phyloP scores from a whole-genome alignment of 2,888 invertebrate genomes.

The Plemyria rubiginata region DNA sequence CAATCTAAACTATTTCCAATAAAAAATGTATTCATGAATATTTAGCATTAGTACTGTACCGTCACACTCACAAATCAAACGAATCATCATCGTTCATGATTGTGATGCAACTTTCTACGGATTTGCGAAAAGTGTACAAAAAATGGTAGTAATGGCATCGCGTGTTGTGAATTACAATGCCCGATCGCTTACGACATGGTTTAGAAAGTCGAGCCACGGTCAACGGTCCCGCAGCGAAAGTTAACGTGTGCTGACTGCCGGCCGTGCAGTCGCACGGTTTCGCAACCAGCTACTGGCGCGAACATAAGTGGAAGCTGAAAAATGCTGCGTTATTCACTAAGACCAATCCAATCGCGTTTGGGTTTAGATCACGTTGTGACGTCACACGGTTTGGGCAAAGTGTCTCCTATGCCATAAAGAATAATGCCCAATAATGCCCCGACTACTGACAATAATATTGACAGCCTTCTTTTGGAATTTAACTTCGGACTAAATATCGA shows the following conservation, averaged over 20 bases:
- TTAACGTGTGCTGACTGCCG: constrained; percentile 64
- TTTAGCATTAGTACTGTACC: no score
- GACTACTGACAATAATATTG: no score
- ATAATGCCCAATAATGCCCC: no score
- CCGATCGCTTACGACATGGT: constrained; percentile 76
- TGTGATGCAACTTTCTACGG: constrained; percentile 65
- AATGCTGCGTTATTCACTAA: no score
- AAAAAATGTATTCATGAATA: no score
- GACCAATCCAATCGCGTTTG: no score
- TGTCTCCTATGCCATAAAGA: no score
- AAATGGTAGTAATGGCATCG: constrained; percentile 72
- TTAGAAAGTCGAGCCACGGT: constrained; percentile 83
- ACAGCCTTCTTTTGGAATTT: constrained; percentile 5
- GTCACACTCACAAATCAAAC: constrained; percentile 10
- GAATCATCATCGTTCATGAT: not conserved
- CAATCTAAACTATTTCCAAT: no score
- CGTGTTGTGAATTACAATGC: constrained; percentile 81
- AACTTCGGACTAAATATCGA: not conserved
- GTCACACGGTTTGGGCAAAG: no score
- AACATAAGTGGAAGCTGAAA: constrained; percentile 34
- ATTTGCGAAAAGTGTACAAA: constrained; percentile 67
- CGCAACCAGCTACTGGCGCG: constrained; percentile 52
- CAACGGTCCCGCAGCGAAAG: constrained; percentile 81
- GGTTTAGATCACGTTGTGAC: no score
- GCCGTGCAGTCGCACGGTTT: constrained; percentile 59